Evolutionary conservation across 2,888 invertebrate genomes (phyloP).

Genomic region (Priocnemis perturbator): DNA sequence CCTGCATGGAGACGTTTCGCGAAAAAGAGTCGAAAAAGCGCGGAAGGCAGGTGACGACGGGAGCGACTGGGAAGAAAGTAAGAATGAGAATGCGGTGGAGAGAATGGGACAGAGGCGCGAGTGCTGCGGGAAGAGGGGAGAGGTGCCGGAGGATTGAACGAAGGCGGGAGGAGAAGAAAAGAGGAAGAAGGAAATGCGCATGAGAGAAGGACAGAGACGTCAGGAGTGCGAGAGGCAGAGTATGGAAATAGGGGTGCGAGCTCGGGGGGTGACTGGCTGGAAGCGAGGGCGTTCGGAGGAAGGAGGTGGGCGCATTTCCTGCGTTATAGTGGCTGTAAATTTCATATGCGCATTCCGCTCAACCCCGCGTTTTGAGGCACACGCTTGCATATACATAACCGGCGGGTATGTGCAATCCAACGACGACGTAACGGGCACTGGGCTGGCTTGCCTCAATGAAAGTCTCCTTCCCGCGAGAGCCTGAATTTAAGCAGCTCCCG

Average conservation of each 20-base stretch:
- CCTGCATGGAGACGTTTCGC: background rate
- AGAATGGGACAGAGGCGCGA: background rate
- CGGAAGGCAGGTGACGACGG: too few relatives aligned
- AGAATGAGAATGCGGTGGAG: too few relatives aligned
- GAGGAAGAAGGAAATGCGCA: constrained; percentile 11
- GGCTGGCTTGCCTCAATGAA: constrained; percentile 49
- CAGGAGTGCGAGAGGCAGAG: constrained; percentile 26
- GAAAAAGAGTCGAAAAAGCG: background rate
- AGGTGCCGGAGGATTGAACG: too few relatives aligned
- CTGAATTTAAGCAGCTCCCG: constrained; percentile 48
- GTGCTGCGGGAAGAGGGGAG: background rate
- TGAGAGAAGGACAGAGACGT: constrained; percentile 14
- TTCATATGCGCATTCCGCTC: constrained; percentile 65
- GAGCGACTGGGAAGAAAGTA: too few relatives aligned
- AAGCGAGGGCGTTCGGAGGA: constrained; percentile 25
- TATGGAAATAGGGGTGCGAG: too few relatives aligned
- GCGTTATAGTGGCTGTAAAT: constrained; percentile 65
- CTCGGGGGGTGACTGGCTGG: constrained; percentile 22
- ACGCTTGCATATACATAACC: constrained; percentile 40
- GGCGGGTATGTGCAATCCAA: constrained; percentile 36
- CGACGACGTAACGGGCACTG: constrained; percentile 43
- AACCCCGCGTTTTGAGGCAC: constrained; percentile 37
- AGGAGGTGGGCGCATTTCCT: constrained; percentile 52
- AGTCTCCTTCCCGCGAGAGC: constrained; percentile 51
- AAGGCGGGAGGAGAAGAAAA: background rate